Percentiles rank a stretch among this genome's conserved stretches.
Conservation (phyloP, 2,797 vertebrate genomes). For the Propithecus perrieri region DNA sequence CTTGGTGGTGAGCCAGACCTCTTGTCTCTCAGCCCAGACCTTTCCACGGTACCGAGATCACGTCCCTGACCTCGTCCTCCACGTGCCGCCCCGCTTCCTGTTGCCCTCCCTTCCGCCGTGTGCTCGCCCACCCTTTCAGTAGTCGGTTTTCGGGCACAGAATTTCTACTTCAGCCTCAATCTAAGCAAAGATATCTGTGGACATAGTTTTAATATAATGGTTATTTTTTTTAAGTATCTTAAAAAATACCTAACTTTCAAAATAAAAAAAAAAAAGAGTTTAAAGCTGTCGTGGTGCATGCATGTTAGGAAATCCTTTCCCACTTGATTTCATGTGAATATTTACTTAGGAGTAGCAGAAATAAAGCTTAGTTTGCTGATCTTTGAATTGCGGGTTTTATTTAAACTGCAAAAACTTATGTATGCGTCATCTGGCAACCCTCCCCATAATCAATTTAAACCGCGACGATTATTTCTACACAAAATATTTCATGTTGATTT, state of each 20-base stretch:
- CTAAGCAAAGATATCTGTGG: neutral
- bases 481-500: neutral
- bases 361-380: neutral
- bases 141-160: neutral
- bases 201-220: too few relatives aligned
- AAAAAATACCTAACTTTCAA: neutral
- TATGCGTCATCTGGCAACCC: neutral
- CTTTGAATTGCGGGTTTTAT: neutral
- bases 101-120: fast-evolving
- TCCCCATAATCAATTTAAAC: neutral
- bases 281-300: neutral
- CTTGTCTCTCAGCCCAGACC: neutral
- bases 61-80: neutral
- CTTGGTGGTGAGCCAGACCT: neutral
- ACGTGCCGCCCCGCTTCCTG: fast-evolving
- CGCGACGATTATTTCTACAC: neutral
- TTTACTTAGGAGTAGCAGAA: neutral
- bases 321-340: neutral
- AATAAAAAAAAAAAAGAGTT: neutral
- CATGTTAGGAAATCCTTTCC: neutral
- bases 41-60: fast-evolving
- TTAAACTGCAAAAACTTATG: neutral
- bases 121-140: fast-evolving
- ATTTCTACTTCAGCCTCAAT: neutral
- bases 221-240: neutral